Percentiles rank a stretch among this genome's conserved stretches.
These are phyloP conservation scores for Tetrao urogallus DNA, from an alignment of 2,113 vertebrate species.

Conservation along the genomic window DNA sequence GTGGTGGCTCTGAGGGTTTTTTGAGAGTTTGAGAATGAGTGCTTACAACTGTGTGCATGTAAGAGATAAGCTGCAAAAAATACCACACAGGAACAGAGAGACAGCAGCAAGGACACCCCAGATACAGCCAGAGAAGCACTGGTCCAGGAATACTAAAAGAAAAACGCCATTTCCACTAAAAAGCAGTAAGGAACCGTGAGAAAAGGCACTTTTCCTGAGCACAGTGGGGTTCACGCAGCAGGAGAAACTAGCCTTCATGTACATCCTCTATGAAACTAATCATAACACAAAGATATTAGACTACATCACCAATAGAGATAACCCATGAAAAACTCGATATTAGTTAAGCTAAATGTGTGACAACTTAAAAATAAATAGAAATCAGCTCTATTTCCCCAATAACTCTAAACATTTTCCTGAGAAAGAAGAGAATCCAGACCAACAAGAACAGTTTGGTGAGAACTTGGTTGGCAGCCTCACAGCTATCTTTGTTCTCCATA, in stretches of 20 bases:
- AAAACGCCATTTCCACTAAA: not conserved
- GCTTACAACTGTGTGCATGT: not conserved
- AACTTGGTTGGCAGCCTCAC: not conserved
- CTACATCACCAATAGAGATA: not conserved
- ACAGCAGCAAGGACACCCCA: not conserved
- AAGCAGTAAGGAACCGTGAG: not conserved
- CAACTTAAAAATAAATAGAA: not conserved
- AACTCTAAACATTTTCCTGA: not conserved
- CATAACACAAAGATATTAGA: not conserved
- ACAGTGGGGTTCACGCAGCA: not conserved
- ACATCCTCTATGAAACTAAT: not conserved
- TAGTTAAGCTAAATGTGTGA: not conserved
- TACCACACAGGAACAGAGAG: not conserved
- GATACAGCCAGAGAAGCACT: not conserved
- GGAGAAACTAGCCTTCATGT: not conserved
- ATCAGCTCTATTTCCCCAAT: not conserved
- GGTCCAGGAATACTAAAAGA: not conserved
- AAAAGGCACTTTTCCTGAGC: not conserved
- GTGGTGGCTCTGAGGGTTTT: not conserved
- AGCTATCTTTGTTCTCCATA: not conserved
- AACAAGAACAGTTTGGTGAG: not conserved
- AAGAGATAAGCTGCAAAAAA: slow-evolving; percentile 34
- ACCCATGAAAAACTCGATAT: not conserved
- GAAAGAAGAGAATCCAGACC: not conserved
- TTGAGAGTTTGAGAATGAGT: not conserved